Base-by-base conservation (phyloP, 2,888 invertebrate species). In the Brachyptera risi region DNA sequence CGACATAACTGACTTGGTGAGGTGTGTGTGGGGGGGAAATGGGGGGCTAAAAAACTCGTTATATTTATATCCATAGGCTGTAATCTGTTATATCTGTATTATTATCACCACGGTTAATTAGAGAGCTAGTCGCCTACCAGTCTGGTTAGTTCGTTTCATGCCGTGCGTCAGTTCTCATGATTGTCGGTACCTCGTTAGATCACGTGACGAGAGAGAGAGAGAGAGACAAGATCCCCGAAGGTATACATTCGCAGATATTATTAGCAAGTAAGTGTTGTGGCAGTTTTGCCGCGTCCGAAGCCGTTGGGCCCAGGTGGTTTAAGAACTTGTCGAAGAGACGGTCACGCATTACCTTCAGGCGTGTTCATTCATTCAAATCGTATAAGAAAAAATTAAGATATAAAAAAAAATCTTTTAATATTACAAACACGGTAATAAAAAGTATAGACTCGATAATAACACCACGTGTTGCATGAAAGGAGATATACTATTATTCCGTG, bases 311-410 rank as follows among this genome's bases (percentile, higher is more conserved):
- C 54, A 54, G 54, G 54, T 54, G 54, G 54, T 11, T 37, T 17
- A 11, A 9, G 37, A 11, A 35, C 31, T 11, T n/a, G n/a, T n/a
- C n/a, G n/a, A n/a, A n/a, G n/a, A n/a, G n/a, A 21, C 42, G 42
- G 21, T 47, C 47, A 24, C 23, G 54, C 54, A 54, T 23, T 35
- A 35, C 23, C 35, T n/a, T 17, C 17, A 51, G 50, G 50, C 50
- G 50, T 35, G 54, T 54, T 54, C 54, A 54, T 54, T 54, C 54
- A 54, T 54, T 21, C 54, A 54, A 13, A 54, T 35, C 54, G 19
- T 35, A 19, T 13, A 54, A 54, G 37, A 54, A 54, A 35, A 54
- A 13, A 24, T n/a, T n/a, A 24, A n/a, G 35, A 35, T 17, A 26
- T 5, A 51, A 27, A 31, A 51, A 51, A 54, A 54, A 35, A 54